Conservation (phyloP, 2,113 vertebrate species). For the Perca schrenkii region DNA sequence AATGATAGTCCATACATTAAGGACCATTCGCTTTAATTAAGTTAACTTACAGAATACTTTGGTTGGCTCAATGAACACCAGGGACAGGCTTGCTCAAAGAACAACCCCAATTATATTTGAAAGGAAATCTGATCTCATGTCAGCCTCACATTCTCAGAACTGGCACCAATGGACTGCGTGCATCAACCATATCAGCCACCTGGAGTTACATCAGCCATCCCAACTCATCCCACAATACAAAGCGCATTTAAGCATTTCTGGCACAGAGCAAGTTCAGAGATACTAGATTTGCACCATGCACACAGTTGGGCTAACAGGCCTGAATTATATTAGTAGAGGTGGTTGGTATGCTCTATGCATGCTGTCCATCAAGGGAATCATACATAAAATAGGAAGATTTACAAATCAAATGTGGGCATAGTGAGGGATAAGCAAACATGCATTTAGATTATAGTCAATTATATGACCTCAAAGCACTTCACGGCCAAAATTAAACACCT, state of each 20-base stretch:
- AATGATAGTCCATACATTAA: slow-evolving; percentile 6
- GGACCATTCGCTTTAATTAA: background rate
- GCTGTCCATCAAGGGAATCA: slow-evolving; percentile 34
- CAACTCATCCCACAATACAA: slow-evolving; percentile 21
- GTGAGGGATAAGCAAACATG: slow-evolving; percentile 68
- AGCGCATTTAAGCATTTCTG: slow-evolving; percentile 28
- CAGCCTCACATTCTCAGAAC: slow-evolving; percentile 39
- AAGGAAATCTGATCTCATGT: slow-evolving; percentile 55
- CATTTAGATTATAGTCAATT: slow-evolving; percentile 59
- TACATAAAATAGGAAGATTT: slow-evolving; percentile 28
- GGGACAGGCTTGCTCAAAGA: slow-evolving; percentile 30
- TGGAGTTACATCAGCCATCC: slow-evolving; percentile 18
- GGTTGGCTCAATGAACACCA: slow-evolving; percentile 6
- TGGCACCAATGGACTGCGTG: slow-evolving; percentile 39
- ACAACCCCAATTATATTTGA: slow-evolving; percentile 38
- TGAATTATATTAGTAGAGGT: slow-evolving; percentile 27
- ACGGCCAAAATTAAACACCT: slow-evolving; percentile 35
- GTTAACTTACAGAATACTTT: slow-evolving; percentile 3
- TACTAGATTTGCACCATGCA: slow-evolving; percentile 9
- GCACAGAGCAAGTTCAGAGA: slow-evolving; percentile 10
- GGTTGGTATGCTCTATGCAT: slow-evolving; percentile 49
- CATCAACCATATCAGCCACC: slow-evolving; percentile 50
- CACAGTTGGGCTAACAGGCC: slow-evolving; percentile 1
- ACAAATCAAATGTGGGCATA: slow-evolving; percentile 46
- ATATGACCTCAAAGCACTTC: slow-evolving; percentile 39